A percentile compares a stretch with the other conserved stretches of the same genome.
phyloP scores from a whole-genome alignment of 2,797 vertebrate species.

The Chromis chromis region DNA sequence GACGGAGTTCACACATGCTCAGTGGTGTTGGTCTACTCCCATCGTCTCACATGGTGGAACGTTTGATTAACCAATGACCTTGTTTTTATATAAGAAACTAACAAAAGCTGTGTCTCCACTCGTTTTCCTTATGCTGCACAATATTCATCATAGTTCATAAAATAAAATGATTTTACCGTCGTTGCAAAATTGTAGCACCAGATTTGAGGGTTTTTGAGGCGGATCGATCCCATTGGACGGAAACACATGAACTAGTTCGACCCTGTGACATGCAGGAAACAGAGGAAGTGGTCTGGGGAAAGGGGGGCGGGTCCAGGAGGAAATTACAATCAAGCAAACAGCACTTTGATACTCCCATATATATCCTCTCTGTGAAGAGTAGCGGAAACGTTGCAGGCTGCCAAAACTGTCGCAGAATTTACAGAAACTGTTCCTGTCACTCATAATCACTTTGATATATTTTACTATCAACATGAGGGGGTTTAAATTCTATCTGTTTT shows the following conservation, averaged over 20 bases:
- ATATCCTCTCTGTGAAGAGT: slow-evolving; percentile 53
- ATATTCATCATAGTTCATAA: slow-evolving; percentile 10
- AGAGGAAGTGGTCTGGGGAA: slow-evolving; percentile 54
- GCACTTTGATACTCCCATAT: slow-evolving; percentile 78
- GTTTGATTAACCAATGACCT: slow-evolving; percentile 15
- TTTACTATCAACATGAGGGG: slow-evolving; percentile 45
- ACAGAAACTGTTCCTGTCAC: slow-evolving; percentile 23
- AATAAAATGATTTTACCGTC: slow-evolving; percentile 14
- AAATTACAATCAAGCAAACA: slow-evolving; percentile 68
- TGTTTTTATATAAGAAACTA: slow-evolving; percentile 57
- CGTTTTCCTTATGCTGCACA: slow-evolving; percentile 27
- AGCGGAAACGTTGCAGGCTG: slow-evolving; percentile 39
- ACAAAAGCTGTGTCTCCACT: slow-evolving; percentile 26
- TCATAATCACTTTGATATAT: slow-evolving; percentile 42
- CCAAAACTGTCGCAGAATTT: slow-evolving; percentile 25
- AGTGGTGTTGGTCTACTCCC: slow-evolving; percentile 26
- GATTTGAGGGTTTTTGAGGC: slow-evolving; percentile 7
- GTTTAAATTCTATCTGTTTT: slow-evolving; percentile 33
- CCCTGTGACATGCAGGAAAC: slow-evolving; percentile 29
- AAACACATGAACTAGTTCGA: slow-evolving; percentile 26
- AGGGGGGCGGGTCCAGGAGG: slow-evolving; percentile 17
- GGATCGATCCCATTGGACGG: not conserved
- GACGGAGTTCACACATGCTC: slow-evolving; percentile 15
- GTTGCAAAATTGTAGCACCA: slow-evolving; percentile 63
- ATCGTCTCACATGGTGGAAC: slow-evolving; percentile 36